Base-by-base conservation (phyloP, 2,113 vertebrate species). In the Coptodon bakossiorum region DNA sequence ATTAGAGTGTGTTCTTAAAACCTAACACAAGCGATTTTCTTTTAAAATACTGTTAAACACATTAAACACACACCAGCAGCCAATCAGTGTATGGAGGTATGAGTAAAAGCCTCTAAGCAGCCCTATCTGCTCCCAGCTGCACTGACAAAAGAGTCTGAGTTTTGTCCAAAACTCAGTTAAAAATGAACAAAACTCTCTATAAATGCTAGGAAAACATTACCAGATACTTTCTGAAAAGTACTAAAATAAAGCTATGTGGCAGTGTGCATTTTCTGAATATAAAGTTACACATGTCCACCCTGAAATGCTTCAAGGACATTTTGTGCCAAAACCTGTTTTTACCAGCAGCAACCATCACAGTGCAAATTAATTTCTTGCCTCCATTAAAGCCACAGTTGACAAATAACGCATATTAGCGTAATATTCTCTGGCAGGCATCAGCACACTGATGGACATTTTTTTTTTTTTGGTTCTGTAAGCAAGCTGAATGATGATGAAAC, bases 401-500 rank as follows among this genome's bases (percentile, higher is more conserved):
- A 68, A 54, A 81, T 57, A 71, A 71, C 45, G 7, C 52, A 78
- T 13, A 82, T 86, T 34, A 61, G 17, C 11, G 19, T 84, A 86
- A 89, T 53, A 63, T 22, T 79, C 10, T 82, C 34, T 89, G 86
- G 73, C 84, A 87, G 48, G 38, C 54, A 40, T 66, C 73, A 81
- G 38, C 73, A 76, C 38, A 63, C 17, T 56, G 66, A 16, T 38
- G n/a, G 36, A 43, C 36, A 17, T 6, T 11, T 68, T 53, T 7
- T 13, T 52, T 3, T 9, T 36, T 10, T 4, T 2, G 17, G 68
- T 68, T 88, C 57, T 89, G 34, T 14, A 85, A 50, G 81, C 4
- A 73, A 86, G 56, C 29, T 13, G 29, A 81, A 79, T 88, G 87
- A 79, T 88, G 87, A 92, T 91, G 87, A 80, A 92, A 92, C 52